phyloP scores from a whole-genome alignment of 2,888 invertebrate species.

The Mythimna vitellina region DNA sequence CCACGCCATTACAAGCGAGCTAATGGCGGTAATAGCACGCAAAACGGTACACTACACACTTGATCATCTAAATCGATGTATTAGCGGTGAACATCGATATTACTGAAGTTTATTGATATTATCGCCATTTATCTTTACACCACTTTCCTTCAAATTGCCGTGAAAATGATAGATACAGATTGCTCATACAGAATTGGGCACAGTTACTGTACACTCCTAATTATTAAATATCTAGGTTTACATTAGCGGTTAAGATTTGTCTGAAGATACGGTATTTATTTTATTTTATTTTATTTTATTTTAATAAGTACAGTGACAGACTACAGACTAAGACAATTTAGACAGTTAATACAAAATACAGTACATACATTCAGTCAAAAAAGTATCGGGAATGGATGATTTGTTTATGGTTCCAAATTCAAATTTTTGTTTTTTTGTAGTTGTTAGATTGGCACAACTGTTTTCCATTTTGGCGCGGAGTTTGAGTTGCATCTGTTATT shows the following conservation, averaged over 20 bases:
- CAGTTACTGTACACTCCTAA: slow-evolving; percentile 1
- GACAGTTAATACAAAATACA: too few species aligned
- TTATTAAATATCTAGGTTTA: slow-evolving; percentile 4
- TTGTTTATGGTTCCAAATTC: too few species aligned
- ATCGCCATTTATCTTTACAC: slow-evolving; percentile 26
- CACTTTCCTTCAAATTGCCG: slow-evolving; percentile 24
- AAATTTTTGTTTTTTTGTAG: too few species aligned
- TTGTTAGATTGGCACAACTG: too few species aligned
- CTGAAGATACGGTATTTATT: slow-evolving; percentile 37
- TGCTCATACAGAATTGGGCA: slow-evolving; percentile 1
- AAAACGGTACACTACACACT: slow-evolving; percentile 54
- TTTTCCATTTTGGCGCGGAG: too few species aligned
- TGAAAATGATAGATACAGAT: slow-evolving; percentile 13
- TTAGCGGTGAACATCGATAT: slow-evolving; percentile 34
- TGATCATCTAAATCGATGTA: slow-evolving; percentile 49
- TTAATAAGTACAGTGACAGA: too few species aligned
- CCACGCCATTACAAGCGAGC: slow-evolving; percentile 39
- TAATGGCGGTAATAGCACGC: slow-evolving; percentile 53
- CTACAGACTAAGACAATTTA: too few species aligned
- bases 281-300: too few species aligned
- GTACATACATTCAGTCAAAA: too few species aligned
- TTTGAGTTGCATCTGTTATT: too few species aligned
- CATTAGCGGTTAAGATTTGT: slow-evolving; percentile 33
- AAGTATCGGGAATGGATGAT: too few species aligned
- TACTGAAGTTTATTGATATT: slow-evolving; percentile 49